A percentile compares a stretch with the other conserved stretches of the same genome.
Conservation (phyloP, 2,888 invertebrate species). For the Caenorhabditis sinica region DNA sequence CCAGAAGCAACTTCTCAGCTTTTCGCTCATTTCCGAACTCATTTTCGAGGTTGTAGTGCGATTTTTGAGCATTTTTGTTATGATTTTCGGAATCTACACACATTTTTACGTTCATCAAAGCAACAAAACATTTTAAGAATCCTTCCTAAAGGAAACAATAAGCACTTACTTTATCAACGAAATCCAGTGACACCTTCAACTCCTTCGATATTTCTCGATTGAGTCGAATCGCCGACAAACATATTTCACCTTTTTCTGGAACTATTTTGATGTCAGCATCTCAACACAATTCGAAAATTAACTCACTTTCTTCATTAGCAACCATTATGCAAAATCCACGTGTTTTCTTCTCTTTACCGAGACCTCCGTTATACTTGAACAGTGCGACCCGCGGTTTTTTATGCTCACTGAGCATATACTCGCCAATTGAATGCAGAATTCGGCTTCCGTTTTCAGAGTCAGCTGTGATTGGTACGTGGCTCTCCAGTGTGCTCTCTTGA, state of each 20-base stretch:
- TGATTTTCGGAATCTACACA: too few relatives aligned
- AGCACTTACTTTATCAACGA: slow-evolving; percentile 8
- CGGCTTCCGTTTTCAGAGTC: slow-evolving; percentile 1
- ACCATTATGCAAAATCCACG: slow-evolving; percentile 19
- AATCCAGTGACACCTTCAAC: background rate
- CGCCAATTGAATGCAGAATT: slow-evolving; percentile 19
- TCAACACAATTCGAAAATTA: background rate
- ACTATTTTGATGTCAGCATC: background rate
- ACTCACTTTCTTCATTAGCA: slow-evolving; percentile 10
- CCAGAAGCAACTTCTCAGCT: too few relatives aligned
- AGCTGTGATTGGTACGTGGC: background rate
- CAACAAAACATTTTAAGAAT: too few relatives aligned
- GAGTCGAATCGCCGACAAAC: background rate
- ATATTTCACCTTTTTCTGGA: background rate
- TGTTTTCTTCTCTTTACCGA: background rate
- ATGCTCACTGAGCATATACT: slow-evolving; percentile 20
- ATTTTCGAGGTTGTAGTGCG: too few relatives aligned
- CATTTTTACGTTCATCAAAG: too few relatives aligned
- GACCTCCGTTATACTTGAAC: background rate
- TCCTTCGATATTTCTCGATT: background rate
- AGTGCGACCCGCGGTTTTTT: slow-evolving; percentile 1
- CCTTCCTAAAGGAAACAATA: background rate
- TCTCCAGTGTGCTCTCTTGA: background rate
- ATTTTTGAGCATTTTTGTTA: too few relatives aligned
- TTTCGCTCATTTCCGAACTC: too few relatives aligned